Evolutionary conservation across 1,140 invertebrate genomes (phyloP), one percentile per base, ranked within the genome.

Genomic region (Trypoxylus dichotomus): DNA sequence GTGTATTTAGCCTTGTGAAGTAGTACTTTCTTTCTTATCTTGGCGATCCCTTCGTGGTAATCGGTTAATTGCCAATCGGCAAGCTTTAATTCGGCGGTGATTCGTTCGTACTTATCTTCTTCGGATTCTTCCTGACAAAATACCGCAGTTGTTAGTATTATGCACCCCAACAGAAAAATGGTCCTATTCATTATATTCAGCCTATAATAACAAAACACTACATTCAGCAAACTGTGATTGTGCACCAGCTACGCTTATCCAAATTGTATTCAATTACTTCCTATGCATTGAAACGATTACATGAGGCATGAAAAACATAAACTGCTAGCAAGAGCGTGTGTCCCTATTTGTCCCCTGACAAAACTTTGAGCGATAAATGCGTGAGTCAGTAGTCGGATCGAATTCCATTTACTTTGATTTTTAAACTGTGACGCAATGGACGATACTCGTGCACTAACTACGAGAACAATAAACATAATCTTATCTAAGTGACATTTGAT

Each of bases 81-180:
- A 15, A 77, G 21, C 29, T 41, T n/a, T 0, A 71, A 29, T 21
- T 72, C 29, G 42, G 60, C 24, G 25, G 10, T 1, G 7, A 71
- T 73, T 3, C n/a, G 6, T 72, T 77, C 76, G 2, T n/a, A 8
- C 43, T 77, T 63, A 19, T 77, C 68, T 77, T 77, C 75, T 76
- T 76, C 19, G n/a, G 10, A 25, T 41, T 74, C 72, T 37, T 74
- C 72, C n/a, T 37, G 32, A 15, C 19, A 74, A 29, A 15, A 29
- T 68, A 68, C 27, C 13, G 60, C 8, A 27, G 60, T 10, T 13
- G 21, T 29, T 24, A 68, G 13, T 15, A 24, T 13, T 29, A 29
- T 27, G 24, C 13, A 68, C 13, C 21, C 60, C 8, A 68, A 68
- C 7, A 68, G 5, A 27, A 29, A 25, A 15, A 27, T 13, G 24